Evolutionary conservation across 1,140 invertebrate genomes (phyloP).

Genomic region (Drosophila insularis): DNA sequence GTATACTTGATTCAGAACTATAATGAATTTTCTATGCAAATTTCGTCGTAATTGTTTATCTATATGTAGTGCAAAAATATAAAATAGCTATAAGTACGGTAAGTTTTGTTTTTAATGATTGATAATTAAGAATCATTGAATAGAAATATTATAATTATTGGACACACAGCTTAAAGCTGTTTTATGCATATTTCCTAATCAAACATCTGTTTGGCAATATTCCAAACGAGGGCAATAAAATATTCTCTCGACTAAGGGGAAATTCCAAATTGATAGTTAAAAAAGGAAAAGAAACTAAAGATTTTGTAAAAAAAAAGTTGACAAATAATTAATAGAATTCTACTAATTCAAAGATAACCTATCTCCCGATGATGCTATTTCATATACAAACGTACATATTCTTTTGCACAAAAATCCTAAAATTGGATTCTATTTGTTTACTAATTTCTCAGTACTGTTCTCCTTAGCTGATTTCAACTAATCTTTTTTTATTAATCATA

Average conservation of each 20-base stretch:
- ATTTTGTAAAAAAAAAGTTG: no score
- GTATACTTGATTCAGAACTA: constrained; percentile 29
- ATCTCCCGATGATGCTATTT: background rate
- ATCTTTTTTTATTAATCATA: constrained; percentile 61
- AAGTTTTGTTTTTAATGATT: constrained; percentile 1
- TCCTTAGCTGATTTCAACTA: constrained; percentile 49
- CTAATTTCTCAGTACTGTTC: constrained; percentile 12
- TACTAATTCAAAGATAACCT: background rate
- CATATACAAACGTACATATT: background rate
- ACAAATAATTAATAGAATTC: no score
- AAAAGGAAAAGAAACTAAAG: background rate
- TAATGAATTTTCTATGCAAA: constrained; percentile 37
- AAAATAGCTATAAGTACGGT: background rate
- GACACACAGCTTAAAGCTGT: background rate
- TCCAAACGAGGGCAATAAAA: no score
- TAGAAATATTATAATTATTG: background rate
- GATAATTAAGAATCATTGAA: background rate
- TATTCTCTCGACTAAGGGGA: background rate
- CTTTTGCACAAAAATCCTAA: constrained; percentile 5
- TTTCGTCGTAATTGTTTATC: constrained; percentile 2
- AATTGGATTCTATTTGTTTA: constrained; percentile 42
- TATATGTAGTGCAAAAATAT: background rate
- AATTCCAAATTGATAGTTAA: background rate
- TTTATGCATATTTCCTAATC: no score
- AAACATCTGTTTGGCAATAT: no score